phyloP scores from a whole-genome alignment of 2,113 vertebrate genomes.

The Phaetusa simplex region DNA sequence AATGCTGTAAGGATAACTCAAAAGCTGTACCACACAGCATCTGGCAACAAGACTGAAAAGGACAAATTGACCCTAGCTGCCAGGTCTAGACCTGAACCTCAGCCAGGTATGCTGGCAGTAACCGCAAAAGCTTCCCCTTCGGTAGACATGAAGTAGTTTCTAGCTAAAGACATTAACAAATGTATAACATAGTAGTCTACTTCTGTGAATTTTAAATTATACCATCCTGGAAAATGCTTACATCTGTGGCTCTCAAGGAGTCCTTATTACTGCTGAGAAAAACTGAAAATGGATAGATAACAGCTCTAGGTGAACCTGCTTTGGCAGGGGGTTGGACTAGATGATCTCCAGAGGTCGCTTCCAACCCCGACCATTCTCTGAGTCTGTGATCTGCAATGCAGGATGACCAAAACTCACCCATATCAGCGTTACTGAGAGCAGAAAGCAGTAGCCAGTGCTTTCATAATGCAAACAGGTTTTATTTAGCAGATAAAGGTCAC shows the following conservation, averaged over 20 bases:
- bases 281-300: background rate
- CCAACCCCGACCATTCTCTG: too few species aligned
- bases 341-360: too few species aligned
- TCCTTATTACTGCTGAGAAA: background rate
- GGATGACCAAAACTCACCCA: background rate
- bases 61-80: background rate
- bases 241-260: background rate
- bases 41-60: background rate
- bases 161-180: background rate
- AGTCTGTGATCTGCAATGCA: background rate
- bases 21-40: background rate
- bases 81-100: background rate
- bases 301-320: too few species aligned
- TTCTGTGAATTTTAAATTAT: background rate
- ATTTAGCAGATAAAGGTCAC: background rate
- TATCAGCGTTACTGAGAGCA: background rate
- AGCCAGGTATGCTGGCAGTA: background rate
- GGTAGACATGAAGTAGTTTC: background rate
- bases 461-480: background rate
- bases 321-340: too few species aligned
- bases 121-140: background rate
- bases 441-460: background rate
- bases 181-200: background rate
- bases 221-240: background rate
- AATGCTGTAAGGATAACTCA: background rate